Percentiles rank a stretch among this genome's conserved stretches.
These are phyloP conservation scores for Sphaerodactylus townsendi DNA, from an alignment of 2,113 vertebrate genomes.

Conservation along the genomic window DNA sequence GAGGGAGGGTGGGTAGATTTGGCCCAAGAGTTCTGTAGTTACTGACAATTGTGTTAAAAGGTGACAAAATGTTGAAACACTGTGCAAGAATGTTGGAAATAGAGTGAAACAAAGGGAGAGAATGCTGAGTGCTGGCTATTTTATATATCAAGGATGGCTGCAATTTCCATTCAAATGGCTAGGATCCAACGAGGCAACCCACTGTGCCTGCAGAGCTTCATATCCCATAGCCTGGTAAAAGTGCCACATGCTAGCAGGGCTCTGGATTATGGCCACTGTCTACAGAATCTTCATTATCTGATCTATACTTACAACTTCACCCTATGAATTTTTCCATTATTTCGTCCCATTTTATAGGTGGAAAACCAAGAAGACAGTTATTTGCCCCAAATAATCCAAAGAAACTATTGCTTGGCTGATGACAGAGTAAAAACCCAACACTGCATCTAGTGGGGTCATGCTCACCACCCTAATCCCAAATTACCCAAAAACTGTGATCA, in stretches of 20 bases:
- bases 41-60: background rate
- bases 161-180: conserved; percentile 7
- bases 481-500: background rate
- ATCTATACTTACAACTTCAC: background rate
- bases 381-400: background rate
- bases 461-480: background rate
- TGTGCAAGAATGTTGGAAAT: background rate
- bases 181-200: background rate
- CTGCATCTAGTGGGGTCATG: background rate
- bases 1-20: background rate
- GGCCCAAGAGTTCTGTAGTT: background rate
- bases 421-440: background rate
- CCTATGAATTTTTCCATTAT: background rate
- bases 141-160: background rate
- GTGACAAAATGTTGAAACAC: background rate
- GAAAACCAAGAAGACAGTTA: background rate
- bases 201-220: background rate
- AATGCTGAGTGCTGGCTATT: background rate
- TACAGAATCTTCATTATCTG: background rate
- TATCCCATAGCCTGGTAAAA: background rate
- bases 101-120: background rate
- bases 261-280: background rate
- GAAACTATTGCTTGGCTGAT: background rate
- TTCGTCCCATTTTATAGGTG: background rate
- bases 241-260: background rate